A percentile compares a stretch with the other conserved stretches of the same genome.
Conservation (phyloP, 2,888 invertebrate species). For the Agonopterix heracliana region DNA sequence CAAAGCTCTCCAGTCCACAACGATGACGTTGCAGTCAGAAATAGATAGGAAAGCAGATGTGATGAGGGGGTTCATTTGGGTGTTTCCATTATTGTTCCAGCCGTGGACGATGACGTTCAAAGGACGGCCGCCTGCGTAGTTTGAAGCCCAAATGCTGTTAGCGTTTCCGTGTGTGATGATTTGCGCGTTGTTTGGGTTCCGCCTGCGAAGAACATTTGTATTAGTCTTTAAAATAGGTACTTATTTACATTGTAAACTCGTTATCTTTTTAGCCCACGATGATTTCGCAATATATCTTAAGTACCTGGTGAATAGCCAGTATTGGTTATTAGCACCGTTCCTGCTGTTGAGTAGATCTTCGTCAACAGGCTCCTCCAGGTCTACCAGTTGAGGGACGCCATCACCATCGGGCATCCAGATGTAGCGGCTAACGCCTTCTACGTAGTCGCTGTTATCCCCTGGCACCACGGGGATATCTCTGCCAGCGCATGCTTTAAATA, state of each 20-base stretch:
- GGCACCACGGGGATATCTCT: conserved; percentile 42
- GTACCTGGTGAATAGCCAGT: conserved; percentile 53
- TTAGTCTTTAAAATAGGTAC: not conserved
- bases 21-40: conserved; percentile 36
- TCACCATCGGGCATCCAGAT: conserved; percentile 63
- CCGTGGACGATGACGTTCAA: conserved; percentile 50
- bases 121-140: conserved; percentile 32
- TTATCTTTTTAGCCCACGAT: not conserved
- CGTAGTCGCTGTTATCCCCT: conserved; percentile 62
- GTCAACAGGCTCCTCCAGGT: conserved; percentile 37
- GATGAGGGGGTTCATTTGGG: conserved; percentile 32
- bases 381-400: conserved; percentile 46
- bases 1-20: conserved; percentile 35
- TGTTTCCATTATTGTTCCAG: conserved; percentile 46
- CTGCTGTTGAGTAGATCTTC: conserved; percentile 19
- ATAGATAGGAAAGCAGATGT: conserved; percentile 30
- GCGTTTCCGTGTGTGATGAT: conserved; percentile 39
- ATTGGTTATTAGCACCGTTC: conserved; percentile 50
- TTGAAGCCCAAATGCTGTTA: conserved; percentile 38
- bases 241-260: not conserved
- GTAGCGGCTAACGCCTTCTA: conserved; percentile 58
- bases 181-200: conserved; percentile 39
- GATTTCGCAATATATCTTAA: not conserved
- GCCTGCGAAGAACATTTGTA: conserved; percentile 19
- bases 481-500: conserved; percentile 36